Percentiles rank a stretch among this genome's conserved stretches.
Conservation (phyloP, 2,888 invertebrate species). For the Meganola albula region DNA sequence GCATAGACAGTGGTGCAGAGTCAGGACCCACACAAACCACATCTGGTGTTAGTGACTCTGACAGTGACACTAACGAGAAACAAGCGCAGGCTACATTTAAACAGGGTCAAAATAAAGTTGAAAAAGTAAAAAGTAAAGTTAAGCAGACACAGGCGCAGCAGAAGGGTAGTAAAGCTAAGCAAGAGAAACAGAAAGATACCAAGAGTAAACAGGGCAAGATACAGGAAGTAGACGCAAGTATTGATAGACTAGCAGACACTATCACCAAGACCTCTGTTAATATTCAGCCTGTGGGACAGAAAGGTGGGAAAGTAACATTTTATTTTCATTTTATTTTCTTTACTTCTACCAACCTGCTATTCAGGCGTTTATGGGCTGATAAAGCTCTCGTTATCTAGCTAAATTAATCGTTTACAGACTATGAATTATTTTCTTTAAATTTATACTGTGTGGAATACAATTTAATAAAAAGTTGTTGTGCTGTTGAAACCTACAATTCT, state of each 20-base stretch:
- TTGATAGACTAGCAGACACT: slow-evolving; percentile 45
- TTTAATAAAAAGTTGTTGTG: too few relatives aligned
- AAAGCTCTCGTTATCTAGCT: too few relatives aligned
- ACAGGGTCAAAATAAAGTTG: slow-evolving; percentile 8
- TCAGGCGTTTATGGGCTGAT: too few relatives aligned
- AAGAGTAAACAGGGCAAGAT: slow-evolving; percentile 7
- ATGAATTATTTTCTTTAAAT: too few relatives aligned
- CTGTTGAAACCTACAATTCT: too few relatives aligned
- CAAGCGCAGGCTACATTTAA: not conserved
- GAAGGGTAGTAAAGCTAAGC: slow-evolving; percentile 14
- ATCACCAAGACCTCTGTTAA: slow-evolving; percentile 44
- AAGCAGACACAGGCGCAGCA: slow-evolving; percentile 9
- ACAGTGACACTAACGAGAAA: slow-evolving; percentile 28
- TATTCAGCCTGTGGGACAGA: slow-evolving; percentile 50
- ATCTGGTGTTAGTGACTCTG: slow-evolving; percentile 32
- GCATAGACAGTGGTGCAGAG: slow-evolving; percentile 65
- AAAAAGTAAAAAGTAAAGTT: not conserved
- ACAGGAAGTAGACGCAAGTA: slow-evolving; percentile 12
- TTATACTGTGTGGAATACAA: too few relatives aligned
- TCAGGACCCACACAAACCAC: slow-evolving; percentile 43
- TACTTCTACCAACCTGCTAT: not conserved
- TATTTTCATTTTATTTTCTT: not conserved
- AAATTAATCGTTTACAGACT: too few relatives aligned
- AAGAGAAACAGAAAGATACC: slow-evolving; percentile 9
- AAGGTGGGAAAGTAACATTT: slow-evolving; percentile 35